A percentile compares a stretch with the other conserved stretches of the same genome.
These are phyloP conservation scores for Heliconius cydno DNA, from an alignment of 2,888 invertebrate species.

Conservation along the genomic window DNA sequence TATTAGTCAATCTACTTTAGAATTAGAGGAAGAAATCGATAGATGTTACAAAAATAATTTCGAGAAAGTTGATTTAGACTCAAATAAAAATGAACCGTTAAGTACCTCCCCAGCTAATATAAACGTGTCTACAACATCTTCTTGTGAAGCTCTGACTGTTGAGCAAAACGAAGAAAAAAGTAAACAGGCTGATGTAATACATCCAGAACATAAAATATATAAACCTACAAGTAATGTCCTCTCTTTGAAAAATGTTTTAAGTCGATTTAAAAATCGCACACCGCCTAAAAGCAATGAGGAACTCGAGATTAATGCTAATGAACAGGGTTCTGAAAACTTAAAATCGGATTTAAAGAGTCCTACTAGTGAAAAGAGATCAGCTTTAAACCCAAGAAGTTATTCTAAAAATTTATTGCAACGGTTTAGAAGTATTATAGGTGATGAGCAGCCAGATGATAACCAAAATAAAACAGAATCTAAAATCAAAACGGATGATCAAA, in stretches of 20 bases:
- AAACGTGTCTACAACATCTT: slow-evolving; percentile 80
- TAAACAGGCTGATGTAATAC: slow-evolving; percentile 80
- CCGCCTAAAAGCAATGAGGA: slow-evolving; percentile 71
- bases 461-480: slow-evolving; percentile 60
- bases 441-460: slow-evolving; percentile 73
- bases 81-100: slow-evolving; percentile 68
- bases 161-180: slow-evolving; percentile 75
- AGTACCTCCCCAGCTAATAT: slow-evolving; percentile 74
- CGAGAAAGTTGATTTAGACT: slow-evolving; percentile 67
- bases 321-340: slow-evolving; percentile 66
- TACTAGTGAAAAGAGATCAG: slow-evolving; percentile 71
- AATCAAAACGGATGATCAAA: slow-evolving; percentile 53
- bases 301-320: slow-evolving; percentile 72
- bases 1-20: slow-evolving; percentile 78
- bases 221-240: slow-evolving; percentile 84
- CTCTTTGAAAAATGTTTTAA: slow-evolving; percentile 83
- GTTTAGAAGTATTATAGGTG: slow-evolving; percentile 79
- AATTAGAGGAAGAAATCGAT: slow-evolving; percentile 79
- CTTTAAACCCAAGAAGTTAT: slow-evolving; percentile 75
- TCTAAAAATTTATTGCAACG: slow-evolving; percentile 78
- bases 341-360: slow-evolving; percentile 74
- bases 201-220: slow-evolving; percentile 92
- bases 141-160: slow-evolving; percentile 79
- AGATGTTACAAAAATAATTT: slow-evolving; percentile 80
- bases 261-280: slow-evolving; percentile 77